Evolutionary conservation across 2,113 vertebrate species (phyloP), one percentile per base, ranked within the genome.

Genomic region (Scortum barcoo): DNA sequence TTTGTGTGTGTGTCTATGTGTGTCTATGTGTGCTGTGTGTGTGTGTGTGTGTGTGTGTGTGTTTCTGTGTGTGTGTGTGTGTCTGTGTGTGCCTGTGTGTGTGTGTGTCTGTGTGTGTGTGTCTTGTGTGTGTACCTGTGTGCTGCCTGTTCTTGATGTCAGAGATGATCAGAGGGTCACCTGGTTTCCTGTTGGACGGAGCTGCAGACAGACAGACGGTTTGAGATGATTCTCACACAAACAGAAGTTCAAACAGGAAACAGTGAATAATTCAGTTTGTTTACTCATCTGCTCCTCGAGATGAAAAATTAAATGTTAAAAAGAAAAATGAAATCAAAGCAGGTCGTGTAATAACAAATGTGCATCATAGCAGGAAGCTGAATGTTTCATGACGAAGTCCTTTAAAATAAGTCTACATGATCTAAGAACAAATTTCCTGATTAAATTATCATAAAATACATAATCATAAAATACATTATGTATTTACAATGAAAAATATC

Each of bases 141-240:
- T 30, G 98, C 98, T 99, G 90, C 98, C 98, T 88, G n/a, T 99
- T 99, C 94, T 99, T 99, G 93, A 99, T 99, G 95, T 99, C 98
- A 19, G 98, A 99, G 93, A 99, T 99, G 95, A 99, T 98, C 74
- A 99, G 95, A 54, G 98, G 96, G 63, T 99, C 98, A 5, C 97
- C 97, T 36, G 97, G 95, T 86, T 98, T 99, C 92, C 98, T 96
- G 68, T 97, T 99, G 85, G 98, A 98, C 24, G 98, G 98, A 90
- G 98, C 98, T 99, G 95, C 44, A 83, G 71, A 80, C 19, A 79
- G 54, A 57, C 36, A 60, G 13, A 24, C 28, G 13, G 6, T 53
- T 16, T 19, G 4, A 40, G 51, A 20, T 50, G 46, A 38, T 50
- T 72, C 65, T 83, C 5, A 85, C 19, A 78, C 5, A 42, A 0